Evolutionary conservation across 1,140 invertebrate species (phyloP).

Genomic region (Drosophila rufa): DNA sequence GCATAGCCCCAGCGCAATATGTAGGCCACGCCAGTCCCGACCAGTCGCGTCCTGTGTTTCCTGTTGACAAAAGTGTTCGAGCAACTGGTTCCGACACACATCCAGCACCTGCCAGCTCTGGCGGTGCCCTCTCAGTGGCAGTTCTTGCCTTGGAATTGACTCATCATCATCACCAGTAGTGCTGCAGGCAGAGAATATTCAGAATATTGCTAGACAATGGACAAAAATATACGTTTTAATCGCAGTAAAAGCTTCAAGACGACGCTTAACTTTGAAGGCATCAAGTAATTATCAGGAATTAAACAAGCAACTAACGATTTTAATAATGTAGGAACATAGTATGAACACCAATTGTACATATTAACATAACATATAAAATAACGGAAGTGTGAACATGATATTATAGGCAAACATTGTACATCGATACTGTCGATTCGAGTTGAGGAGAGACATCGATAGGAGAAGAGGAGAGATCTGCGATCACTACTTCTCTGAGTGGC

Average conservation of each 20-base stretch:
- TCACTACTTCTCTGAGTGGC: too few species aligned
- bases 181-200: conserved; percentile 6
- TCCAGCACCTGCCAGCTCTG: conserved; percentile 42
- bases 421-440: too few species aligned
- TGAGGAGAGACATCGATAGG: too few species aligned
- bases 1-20: conserved; percentile 18
- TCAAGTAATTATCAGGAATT: conserved; percentile 57
- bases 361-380: too few species aligned
- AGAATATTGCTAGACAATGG: conserved; percentile 48
- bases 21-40: conserved; percentile 37
- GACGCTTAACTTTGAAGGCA: conserved; percentile 59
- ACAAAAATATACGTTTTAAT: conserved; percentile 74
- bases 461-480: too few species aligned
- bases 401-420: too few species aligned
- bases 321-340: not conserved
- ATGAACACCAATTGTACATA: not conserved
- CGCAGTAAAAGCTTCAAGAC: conserved; percentile 82
- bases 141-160: conserved; percentile 46
- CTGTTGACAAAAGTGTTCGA: conserved; percentile 40
- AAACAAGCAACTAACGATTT: not conserved
- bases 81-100: conserved; percentile 40
- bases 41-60: conserved; percentile 23
- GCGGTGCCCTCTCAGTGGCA: conserved; percentile 28
- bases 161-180: conserved; percentile 14
- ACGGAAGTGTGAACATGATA: too few species aligned